phyloP scores from a whole-genome alignment of 1,140 invertebrate species.

The Drosophila equinoxialis region DNA sequence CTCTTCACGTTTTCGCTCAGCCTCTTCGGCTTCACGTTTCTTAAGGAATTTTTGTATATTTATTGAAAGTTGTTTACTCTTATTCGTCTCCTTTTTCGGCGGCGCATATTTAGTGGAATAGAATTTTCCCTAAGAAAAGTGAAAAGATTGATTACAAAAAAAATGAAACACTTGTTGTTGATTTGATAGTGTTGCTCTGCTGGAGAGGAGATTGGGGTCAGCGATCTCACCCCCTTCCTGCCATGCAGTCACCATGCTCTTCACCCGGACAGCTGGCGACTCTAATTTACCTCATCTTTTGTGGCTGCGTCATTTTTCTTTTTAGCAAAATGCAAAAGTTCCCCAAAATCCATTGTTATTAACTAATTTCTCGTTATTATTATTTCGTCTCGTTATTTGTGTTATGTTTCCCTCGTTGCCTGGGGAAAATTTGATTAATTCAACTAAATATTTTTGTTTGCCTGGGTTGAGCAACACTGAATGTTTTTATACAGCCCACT shows the following conservation, averaged over 20 bases:
- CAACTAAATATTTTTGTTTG: background rate
- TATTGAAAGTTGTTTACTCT: conserved; percentile 86
- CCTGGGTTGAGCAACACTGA: no score
- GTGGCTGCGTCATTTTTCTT: conserved; percentile 84
- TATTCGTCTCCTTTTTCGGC: conserved; percentile 91
- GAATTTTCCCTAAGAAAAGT: conserved; percentile 84
- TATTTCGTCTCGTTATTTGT: background rate
- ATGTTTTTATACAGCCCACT: background rate
- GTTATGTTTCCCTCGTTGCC: background rate
- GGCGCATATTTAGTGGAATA: conserved; percentile 91
- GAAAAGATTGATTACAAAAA: conserved; percentile 1
- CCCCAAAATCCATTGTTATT: conserved; percentile 86
- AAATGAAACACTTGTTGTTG: conserved; percentile 28
- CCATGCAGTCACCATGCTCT: background rate
- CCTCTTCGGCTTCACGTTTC: conserved; percentile 91
- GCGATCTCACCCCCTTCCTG: conserved; percentile 10
- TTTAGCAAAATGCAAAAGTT: conserved; percentile 85
- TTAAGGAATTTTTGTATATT: conserved; percentile 93
- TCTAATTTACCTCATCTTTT: conserved; percentile 79
- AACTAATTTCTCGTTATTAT: background rate
- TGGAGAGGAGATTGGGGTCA: conserved; percentile 37
- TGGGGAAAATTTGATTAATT: background rate
- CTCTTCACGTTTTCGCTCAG: conserved; percentile 86
- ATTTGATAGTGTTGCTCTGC: background rate
- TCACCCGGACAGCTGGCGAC: background rate